Evolutionary conservation across 2,113 vertebrate genomes (phyloP).

Genomic region (Brachypodius melanocephalos): DNA sequence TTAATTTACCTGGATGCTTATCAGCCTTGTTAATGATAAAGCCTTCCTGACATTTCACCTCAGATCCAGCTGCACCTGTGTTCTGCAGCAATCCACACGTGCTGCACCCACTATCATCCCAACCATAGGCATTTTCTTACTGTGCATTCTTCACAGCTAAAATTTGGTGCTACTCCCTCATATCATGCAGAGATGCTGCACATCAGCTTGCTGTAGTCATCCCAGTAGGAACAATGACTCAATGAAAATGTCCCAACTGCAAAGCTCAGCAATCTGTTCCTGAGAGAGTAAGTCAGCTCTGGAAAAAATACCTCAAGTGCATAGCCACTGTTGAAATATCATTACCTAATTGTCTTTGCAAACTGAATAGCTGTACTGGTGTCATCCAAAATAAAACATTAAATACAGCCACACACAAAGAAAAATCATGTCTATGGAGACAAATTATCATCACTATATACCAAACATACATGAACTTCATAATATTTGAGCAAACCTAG

Average conservation of each 20-base stretch:
- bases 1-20: neutral
- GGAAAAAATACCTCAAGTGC: neutral
- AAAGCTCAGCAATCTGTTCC: neutral
- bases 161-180: neutral
- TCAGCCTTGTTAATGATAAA: neutral
- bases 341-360: neutral
- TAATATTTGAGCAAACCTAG: neutral
- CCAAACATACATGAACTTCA: neutral
- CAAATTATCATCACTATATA: neutral
- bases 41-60: neutral
- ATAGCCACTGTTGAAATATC: neutral
- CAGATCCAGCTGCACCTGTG: neutral
- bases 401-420: neutral
- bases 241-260: neutral
- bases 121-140: fast-evolving
- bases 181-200: neutral
- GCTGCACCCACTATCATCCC: fast-evolving
- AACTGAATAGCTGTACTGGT: neutral
- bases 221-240: neutral
- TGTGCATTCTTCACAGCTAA: neutral
- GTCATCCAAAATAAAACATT: neutral
- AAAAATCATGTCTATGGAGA: neutral
- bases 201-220: neutral
- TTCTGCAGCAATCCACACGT: neutral
- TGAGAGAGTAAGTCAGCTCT: neutral